phyloP scores from a whole-genome alignment of 2,888 invertebrate species.

The Drosophila flavopinicola region DNA sequence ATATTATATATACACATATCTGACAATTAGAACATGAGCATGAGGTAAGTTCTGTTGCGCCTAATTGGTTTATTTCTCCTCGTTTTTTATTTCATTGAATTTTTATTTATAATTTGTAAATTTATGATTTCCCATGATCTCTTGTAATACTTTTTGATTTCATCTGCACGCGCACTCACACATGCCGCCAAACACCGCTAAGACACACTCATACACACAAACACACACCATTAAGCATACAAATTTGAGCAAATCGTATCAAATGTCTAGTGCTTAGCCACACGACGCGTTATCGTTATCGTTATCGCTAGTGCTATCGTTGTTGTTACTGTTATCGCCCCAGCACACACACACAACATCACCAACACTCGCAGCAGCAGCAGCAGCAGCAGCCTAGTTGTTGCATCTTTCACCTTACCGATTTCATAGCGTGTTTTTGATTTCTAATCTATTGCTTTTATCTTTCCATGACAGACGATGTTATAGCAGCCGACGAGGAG shows the following conservation, averaged over 20 bases:
- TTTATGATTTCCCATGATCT: constrained; percentile 40
- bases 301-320: constrained; percentile 25
- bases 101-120: constrained; percentile 44
- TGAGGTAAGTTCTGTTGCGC: constrained; percentile 83
- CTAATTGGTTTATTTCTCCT: constrained; percentile 74
- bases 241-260: constrained; percentile 33
- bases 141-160: constrained; percentile 46
- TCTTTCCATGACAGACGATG: constrained; percentile 79
- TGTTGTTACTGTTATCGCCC: constrained; percentile 30
- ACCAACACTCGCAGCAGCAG: constrained; percentile 18
- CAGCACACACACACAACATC: neutral
- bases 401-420: constrained; percentile 12
- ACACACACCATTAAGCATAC: constrained; percentile 18
- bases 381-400: constrained; percentile 15
- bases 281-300: constrained; percentile 22
- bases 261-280: constrained; percentile 27
- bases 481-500: constrained; percentile 89
- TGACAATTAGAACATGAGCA: constrained; percentile 67
- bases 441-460: constrained; percentile 22
- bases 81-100: constrained; percentile 43
- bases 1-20: constrained; percentile 54
- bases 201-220: constrained; percentile 25
- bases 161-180: constrained; percentile 19
- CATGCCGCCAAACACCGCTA: constrained; percentile 19
- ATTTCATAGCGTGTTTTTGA: neutral